Evolutionary conservation across 2,797 vertebrate species (phyloP), one percentile per base, ranked within the genome.

Genomic region (Semotilus atromaculatus): DNA sequence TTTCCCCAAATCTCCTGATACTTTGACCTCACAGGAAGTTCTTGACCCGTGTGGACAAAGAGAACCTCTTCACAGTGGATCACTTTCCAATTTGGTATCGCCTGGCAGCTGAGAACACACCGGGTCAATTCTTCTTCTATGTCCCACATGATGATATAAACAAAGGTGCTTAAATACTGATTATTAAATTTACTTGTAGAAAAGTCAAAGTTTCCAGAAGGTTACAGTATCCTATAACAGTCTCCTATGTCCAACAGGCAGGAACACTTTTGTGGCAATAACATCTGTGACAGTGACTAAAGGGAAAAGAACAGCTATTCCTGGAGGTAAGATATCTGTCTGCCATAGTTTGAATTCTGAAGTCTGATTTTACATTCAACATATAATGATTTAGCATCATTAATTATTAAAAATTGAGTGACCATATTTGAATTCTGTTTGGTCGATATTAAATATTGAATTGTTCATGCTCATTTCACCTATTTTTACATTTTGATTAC

Each of bases 11-110:
- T 51, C 9, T 70, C 55, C 34, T 71, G 64, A 84, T 26, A 29
- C 45, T 68, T 6, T 18, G 36, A 78, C 74, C 55, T 83, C 14
- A 72, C 91, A 99, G 98, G 88, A 96, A 90, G 88, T 99, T 99
- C 90, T 94, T 99, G 92, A 97, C 95, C 0, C 79, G 89, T 0
- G 86, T 86, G 1, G 97, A 99, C 18, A 96, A 97, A 87, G 92
- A 92, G 76, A 98, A 96, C 86, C 90, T 97, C 85, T 99, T 98
- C 93, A 98, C 97, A 51, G 91, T 97, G 86, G 97, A 98, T 86
- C 96, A 96, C 91, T 99, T 98, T 88, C 98, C 98, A 0, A 93
- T 98, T 84, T 99, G 98, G 98, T 99, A 99, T 91, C 97, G 98
- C 0, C 92, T 97, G 82, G 97, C 98, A 0, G 96, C 96, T 0